These are phyloP conservation scores for Euspilapteryx auroguttella DNA, from an alignment of 2,888 invertebrate genomes.

Conservation along the genomic window DNA sequence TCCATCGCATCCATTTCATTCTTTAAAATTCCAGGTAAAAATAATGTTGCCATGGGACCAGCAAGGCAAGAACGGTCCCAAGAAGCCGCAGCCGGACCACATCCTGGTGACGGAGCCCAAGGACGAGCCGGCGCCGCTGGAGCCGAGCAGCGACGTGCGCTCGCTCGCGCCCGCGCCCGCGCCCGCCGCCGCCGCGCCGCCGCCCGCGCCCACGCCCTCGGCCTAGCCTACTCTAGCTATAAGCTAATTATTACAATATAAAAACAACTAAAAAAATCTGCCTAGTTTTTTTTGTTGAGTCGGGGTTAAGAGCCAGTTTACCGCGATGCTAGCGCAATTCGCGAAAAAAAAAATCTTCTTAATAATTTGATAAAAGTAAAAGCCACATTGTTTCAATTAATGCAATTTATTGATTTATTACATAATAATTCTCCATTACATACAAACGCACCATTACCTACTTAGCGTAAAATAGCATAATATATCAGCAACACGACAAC, in stretches of 20 bases:
- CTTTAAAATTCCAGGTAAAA: slow-evolving; percentile 91
- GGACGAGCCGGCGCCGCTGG: slow-evolving; percentile 79
- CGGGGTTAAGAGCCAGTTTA: no score
- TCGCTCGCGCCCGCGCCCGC: slow-evolving; percentile 60
- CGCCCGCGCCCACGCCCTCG: slow-evolving; percentile 15
- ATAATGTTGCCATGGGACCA: slow-evolving; percentile 99
- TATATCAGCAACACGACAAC: not conserved
- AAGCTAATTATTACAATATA: no score
- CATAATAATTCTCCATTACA: slow-evolving; percentile 42
- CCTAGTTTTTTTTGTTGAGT: no score
- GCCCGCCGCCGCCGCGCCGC: slow-evolving; percentile 40
- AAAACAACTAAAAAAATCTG: no score
- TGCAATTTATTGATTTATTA: slow-evolving; percentile 53
- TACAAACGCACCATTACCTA: slow-evolving; percentile 55
- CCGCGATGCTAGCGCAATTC: no score
- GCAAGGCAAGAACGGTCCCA: slow-evolving; percentile 96
- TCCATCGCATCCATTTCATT: no score
- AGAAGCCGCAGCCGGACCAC: slow-evolving; percentile 96
- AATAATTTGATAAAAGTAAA: slow-evolving; percentile 2
- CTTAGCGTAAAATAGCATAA: slow-evolving; percentile 30
- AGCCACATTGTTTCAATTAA: slow-evolving; percentile 21
- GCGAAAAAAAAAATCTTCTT: no score
- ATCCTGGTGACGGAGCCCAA: slow-evolving; percentile 97
- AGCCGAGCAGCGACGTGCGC: slow-evolving; percentile 78
- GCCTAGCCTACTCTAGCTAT: no score